Conservation (phyloP, 2,888 invertebrate species). For the Salpingus planirostris region DNA sequence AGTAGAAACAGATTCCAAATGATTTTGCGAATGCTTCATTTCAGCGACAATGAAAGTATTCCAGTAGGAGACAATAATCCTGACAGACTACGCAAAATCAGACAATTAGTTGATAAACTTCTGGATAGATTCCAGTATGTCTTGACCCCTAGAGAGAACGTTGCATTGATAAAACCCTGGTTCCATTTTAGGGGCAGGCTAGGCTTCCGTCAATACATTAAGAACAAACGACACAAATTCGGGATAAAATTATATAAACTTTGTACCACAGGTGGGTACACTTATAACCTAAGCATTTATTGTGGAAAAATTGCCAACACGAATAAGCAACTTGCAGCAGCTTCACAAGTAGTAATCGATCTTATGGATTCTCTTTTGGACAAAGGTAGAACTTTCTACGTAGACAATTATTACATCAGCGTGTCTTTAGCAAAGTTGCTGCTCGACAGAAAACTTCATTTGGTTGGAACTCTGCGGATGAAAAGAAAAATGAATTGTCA, state of each 20-base stretch:
- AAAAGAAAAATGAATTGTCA: slow-evolving; percentile 3
- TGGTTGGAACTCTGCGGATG: slow-evolving; percentile 12
- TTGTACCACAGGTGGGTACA: slow-evolving; percentile 8
- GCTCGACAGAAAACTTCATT: slow-evolving; percentile 14
- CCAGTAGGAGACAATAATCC: slow-evolving; percentile 15
- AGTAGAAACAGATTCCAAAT: slow-evolving; percentile 19
- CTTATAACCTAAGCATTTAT: slow-evolving; percentile 16
- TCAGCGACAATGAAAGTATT: slow-evolving; percentile 20
- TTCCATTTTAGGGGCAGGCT: slow-evolving; percentile 24
- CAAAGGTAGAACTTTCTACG: no score
- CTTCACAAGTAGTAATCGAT: neutral
- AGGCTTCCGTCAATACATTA: slow-evolving; percentile 21
- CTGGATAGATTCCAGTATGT: slow-evolving; percentile 14
- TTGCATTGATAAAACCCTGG: slow-evolving; percentile 23
- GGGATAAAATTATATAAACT: slow-evolving; percentile 26
- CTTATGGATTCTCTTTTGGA: neutral
- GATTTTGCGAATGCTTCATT: slow-evolving; percentile 17
- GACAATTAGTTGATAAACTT: slow-evolving; percentile 16
- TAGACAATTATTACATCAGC: slow-evolving; percentile 17
- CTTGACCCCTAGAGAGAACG: slow-evolving; percentile 20
- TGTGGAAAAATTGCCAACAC: slow-evolving; percentile 7
- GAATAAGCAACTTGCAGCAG: slow-evolving; percentile 7
- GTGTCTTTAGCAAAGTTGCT: slow-evolving; percentile 12
- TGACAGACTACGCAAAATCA: slow-evolving; percentile 18
- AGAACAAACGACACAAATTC: slow-evolving; percentile 22